Evolutionary conservation across 2,797 vertebrate species (phyloP), one percentile per base, ranked within the genome.

Genomic region (Xenentodon cancila): DNA sequence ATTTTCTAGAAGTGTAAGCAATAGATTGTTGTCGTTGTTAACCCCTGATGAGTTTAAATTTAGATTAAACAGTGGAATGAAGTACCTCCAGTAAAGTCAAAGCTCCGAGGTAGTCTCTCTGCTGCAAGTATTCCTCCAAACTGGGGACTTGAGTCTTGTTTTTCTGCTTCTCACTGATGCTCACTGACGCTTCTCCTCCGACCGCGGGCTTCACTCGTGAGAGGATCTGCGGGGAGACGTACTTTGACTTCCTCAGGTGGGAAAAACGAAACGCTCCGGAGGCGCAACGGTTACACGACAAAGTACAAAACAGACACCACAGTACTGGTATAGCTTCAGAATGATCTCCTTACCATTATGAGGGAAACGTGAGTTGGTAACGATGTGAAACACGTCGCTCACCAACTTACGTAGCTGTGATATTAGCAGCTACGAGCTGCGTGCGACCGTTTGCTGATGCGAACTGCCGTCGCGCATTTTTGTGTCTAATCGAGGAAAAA

Each of bases 41-140:
- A n/a, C n/a, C n/a, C n/a, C n/a, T n/a, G n/a, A n/a, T n/a, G 25
- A 25, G 25, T 3, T 25, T 25, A 25, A 25, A 5, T 25, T 25
- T 25, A 25, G 25, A 25, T 34, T 4, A 11, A 11, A 34, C 8
- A 2, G 32, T 11, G 32, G 32, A 34, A 7, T 34, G 32, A 48
- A 46, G 25, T 91, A 98, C 97, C 96, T 99, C 97, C 65, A 99
- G 77, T 3, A 98, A 80, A 2, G 97, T 96, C 64, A 97, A 87
- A 3, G 96, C 96, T 15, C 97, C 97, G 0, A 97, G 94, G 79
- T 98, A 99, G 85, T 99, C 97, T 70, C 97, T 94, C 77, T 90
- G 92, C 9, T 89, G 90, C 46, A 98, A 86, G 45, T 97, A 95
- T 30, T 98, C 97, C 54, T 98, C 95, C 62, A 97, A 65, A 19